Conservation (phyloP, 1,140 invertebrate genomes). For the Zaprionus camerounensis region DNA sequence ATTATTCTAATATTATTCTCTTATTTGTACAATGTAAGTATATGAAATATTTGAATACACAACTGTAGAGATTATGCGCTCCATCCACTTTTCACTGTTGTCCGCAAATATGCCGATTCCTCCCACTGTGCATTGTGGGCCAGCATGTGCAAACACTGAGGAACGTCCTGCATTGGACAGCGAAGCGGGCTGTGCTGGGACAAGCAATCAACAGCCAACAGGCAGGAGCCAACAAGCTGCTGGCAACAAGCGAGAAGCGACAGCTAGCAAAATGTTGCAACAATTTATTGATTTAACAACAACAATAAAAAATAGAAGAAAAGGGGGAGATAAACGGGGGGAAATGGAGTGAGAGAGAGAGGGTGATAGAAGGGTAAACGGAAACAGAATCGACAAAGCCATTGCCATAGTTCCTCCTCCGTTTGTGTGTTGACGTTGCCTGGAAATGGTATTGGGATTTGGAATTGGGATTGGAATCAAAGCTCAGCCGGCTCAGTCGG, state of each 20-base stretch:
- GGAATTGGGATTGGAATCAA: constrained; percentile 42
- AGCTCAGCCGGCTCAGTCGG: constrained; percentile 52
- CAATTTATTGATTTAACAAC: constrained; percentile 70
- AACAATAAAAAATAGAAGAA: constrained; percentile 16
- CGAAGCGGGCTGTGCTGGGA: constrained; percentile 20
- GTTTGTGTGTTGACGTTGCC: constrained; percentile 40
- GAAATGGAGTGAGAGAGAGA: not conserved
- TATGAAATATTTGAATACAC: no score
- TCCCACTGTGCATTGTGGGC: constrained; percentile 15
- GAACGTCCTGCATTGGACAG: constrained; percentile 33
- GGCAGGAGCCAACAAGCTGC: constrained; percentile 21
- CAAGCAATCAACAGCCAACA: constrained; percentile 59
- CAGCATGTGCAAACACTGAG: constrained; percentile 9
- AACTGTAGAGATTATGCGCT: no score
- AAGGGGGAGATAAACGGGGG: not conserved
- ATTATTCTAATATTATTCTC: no score
- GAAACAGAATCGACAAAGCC: constrained; percentile 40
- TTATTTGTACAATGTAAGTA: no score
- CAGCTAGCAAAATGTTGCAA: constrained; percentile 48
- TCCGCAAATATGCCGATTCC: not conserved
- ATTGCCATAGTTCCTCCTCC: constrained; percentile 40
- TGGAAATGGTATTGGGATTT: constrained; percentile 42
- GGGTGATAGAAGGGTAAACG: not conserved
- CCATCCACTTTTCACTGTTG: not conserved
- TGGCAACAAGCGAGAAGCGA: constrained; percentile 17